Conservation (phyloP, 2,797 vertebrate genomes). For the Morus bassanus region DNA sequence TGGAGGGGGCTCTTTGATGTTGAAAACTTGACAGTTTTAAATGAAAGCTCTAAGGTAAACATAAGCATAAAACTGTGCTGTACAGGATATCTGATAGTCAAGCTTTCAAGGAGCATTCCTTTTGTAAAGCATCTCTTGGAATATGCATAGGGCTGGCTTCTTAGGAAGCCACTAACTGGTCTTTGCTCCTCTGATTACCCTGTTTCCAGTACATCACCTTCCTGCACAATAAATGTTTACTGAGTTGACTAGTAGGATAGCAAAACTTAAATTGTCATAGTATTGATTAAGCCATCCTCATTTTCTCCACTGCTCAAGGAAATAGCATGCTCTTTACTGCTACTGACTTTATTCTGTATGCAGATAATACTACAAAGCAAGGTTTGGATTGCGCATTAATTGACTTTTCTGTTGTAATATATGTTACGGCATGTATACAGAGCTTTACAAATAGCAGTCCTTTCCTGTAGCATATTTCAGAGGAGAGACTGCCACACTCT, state of each 20-base stretch:
- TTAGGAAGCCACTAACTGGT: background rate
- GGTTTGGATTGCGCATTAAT: background rate
- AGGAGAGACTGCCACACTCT: background rate
- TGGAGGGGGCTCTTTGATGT: background rate
- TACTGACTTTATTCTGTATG: background rate
- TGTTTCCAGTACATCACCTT: background rate
- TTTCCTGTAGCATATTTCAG: background rate
- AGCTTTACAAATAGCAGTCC: background rate
- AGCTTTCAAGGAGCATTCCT: background rate
- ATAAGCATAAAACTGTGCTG: background rate
- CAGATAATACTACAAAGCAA: background rate
- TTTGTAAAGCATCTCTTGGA: background rate
- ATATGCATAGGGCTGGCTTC: background rate
- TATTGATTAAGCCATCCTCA: conserved; percentile 49
- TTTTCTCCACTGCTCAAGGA: background rate
- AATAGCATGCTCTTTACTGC: background rate
- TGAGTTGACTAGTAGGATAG: background rate
- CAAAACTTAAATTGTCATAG: conserved; percentile 27
- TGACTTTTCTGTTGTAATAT: conserved; percentile 37
- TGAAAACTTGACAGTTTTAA: background rate
- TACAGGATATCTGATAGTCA: background rate
- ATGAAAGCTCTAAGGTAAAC: background rate
- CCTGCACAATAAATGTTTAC: background rate
- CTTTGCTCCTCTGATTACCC: background rate
- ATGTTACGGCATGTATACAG: background rate